These are phyloP conservation scores for Myotis brandtii DNA, from an alignment of 2,113 vertebrate species.

Conservation along the genomic window DNA sequence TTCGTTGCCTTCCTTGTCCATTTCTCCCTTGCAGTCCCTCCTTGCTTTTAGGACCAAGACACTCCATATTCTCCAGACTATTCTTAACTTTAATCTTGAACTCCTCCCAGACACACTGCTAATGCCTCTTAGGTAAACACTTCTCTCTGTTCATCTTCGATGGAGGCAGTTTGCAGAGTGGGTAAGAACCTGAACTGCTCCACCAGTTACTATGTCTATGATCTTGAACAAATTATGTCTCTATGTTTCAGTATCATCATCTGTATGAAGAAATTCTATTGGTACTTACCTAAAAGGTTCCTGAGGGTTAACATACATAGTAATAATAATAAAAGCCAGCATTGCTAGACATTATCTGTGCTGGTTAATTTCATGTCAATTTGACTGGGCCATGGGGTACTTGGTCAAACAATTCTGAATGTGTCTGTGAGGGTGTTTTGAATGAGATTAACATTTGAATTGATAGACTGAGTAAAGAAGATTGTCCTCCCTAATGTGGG, in stretches of 20 bases:
- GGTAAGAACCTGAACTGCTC: neutral
- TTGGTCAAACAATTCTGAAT: neutral
- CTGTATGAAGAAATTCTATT: neutral
- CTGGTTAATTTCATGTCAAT: neutral
- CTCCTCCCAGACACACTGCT: neutral
- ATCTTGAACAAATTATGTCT: neutral
- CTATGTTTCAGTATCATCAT: neutral
- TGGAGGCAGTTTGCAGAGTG: neutral
- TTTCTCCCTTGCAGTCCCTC: neutral
- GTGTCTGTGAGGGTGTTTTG: neutral
- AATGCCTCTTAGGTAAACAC: neutral
- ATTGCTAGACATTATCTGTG: neutral
- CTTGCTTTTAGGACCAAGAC: neutral
- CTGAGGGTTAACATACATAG: neutral
- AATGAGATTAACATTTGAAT: neutral
- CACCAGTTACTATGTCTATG: neutral
- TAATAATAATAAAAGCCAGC: neutral
- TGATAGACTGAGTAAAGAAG: neutral
- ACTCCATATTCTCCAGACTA: neutral
- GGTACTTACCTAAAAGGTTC: neutral
- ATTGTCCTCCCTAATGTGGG: neutral
- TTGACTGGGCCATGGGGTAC: neutral
- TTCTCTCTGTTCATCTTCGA: neutral
- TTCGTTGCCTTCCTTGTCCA: neutral
- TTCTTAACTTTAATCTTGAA: neutral